Percentiles rank a stretch among this genome's conserved stretches.
Evolutionary conservation across 1,140 invertebrate genomes (phyloP).

Genomic region (Apis laboriosa): DNA sequence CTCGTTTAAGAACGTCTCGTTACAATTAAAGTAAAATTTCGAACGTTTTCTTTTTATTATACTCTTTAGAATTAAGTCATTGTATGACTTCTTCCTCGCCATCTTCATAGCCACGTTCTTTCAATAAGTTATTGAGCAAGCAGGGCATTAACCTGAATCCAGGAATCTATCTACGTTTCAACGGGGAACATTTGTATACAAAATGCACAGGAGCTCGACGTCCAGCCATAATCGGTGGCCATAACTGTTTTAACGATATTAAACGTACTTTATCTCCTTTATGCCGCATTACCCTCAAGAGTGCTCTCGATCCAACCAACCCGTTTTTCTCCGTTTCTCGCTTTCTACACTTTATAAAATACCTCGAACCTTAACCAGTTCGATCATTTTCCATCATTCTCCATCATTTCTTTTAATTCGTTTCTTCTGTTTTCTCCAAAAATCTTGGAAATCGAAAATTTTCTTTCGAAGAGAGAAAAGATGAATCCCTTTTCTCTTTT

Average conservation of each 20-base stretch:
- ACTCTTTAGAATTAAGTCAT: background rate
- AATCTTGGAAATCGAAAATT: too few relatives aligned
- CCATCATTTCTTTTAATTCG: background rate
- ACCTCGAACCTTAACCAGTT: conserved; percentile 4
- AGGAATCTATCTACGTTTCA: background rate
- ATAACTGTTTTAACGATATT: conserved; percentile 54
- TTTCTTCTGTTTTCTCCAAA: too few relatives aligned
- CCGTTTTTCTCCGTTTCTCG: conserved; percentile 10
- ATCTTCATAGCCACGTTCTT: background rate
- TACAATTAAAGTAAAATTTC: background rate
- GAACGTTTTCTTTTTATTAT: background rate
- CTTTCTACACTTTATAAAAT: conserved; percentile 14
- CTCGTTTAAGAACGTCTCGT: too few relatives aligned
- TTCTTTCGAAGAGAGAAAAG: too few relatives aligned
- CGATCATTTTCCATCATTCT: background rate
- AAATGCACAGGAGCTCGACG: conserved; percentile 31
- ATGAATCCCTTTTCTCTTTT: too few relatives aligned
- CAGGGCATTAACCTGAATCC: conserved; percentile 16
- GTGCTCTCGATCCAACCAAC: conserved; percentile 23
- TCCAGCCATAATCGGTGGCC: conserved; percentile 32
- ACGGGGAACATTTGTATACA: conserved; percentile 39
- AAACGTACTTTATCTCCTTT: conserved; percentile 57
- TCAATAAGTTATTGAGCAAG: conserved; percentile 41
- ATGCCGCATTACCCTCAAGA: conserved; percentile 53
- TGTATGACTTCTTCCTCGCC: too few relatives aligned